These are phyloP conservation scores for Dioctria rufipes DNA, from an alignment of 2,888 invertebrate genomes.

Conservation along the genomic window DNA sequence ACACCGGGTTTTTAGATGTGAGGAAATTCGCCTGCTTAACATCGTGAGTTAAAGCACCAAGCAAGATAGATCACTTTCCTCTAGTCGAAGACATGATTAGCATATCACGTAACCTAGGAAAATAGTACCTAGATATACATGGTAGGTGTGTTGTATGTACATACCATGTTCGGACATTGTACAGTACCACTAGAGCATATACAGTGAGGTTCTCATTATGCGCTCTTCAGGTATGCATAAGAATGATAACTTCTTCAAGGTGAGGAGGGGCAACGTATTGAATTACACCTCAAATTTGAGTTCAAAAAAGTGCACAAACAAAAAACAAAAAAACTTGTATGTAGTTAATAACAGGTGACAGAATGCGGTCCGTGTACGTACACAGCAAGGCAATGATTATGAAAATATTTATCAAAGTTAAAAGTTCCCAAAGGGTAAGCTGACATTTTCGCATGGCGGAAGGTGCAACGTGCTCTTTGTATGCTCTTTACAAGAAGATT, in stretches of 20 bases:
- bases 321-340: not conserved
- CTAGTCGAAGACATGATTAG: conserved; percentile 5
- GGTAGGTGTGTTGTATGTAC: not conserved
- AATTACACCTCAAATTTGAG: not conserved
- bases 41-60: conserved; percentile 27
- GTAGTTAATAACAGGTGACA: conserved; percentile 1
- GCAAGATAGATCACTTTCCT: conserved; percentile 38
- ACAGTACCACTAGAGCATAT: not conserved
- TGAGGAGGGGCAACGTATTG: not conserved
- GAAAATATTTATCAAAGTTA: not conserved
- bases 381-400: not conserved
- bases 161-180: not conserved
- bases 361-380: not conserved
- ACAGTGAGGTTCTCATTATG: not conserved
- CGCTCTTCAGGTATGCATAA: not conserved
- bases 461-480: not conserved
- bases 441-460: not conserved
- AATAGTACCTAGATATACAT: not conserved
- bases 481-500: not conserved
- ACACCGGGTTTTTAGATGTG: conserved; percentile 21
- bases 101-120: conserved; percentile 36
- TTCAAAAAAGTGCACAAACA: not conserved
- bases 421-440: conserved; percentile 11
- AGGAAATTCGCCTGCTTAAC: conserved; percentile 11
- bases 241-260: not conserved